phyloP scores from a whole-genome alignment of 2,888 invertebrate species.

The Drosophila kuntzei region DNA sequence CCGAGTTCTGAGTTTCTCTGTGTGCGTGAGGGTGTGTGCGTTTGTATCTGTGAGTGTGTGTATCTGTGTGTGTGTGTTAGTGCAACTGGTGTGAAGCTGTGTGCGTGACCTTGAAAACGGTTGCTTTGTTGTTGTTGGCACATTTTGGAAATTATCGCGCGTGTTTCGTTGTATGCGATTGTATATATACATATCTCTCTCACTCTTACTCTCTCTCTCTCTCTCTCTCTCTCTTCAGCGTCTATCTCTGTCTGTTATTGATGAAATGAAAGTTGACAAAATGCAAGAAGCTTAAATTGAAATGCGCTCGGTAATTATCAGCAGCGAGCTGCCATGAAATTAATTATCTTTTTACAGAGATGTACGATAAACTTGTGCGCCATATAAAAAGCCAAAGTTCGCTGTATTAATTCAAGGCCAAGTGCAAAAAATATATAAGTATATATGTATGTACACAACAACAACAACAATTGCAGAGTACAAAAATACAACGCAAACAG shows the following conservation, averaged over 20 bases:
- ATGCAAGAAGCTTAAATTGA: conserved; percentile 72
- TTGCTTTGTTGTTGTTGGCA: conserved; percentile 81
- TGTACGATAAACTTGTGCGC: conserved; percentile 78
- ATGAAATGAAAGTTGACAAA: conserved; percentile 70
- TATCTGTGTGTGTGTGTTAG: conserved; percentile 15
- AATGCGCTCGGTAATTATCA: conserved; percentile 79
- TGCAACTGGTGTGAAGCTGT: conserved; percentile 37
- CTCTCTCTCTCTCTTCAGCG: conserved; percentile 11
- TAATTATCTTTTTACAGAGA: conserved; percentile 79
- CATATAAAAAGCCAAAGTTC: conserved; percentile 82
- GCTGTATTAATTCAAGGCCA: conserved; percentile 84
- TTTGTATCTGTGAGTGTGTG: conserved; percentile 6
- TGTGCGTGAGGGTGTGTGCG: conserved; percentile 6
- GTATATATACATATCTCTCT: conserved; percentile 2
- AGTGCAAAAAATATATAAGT: conserved; percentile 57
- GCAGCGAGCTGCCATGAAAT: conserved; percentile 64
- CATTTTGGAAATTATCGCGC: conserved; percentile 81
- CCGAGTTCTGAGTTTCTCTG: conserved; percentile 9
- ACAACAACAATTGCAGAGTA: conserved; percentile 29
- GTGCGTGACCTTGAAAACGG: conserved; percentile 79
- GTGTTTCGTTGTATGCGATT: conserved; percentile 37
- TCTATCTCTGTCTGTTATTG: conserved; percentile 27
- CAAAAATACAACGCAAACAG: conserved; percentile 40
- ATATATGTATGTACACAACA: conserved; percentile 18
- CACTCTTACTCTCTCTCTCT: background rate